Evolutionary conservation across 23 tunicate species (phyloP), one percentile per base, ranked within the genome.

Genomic region (Trididemnum clinides): DNA sequence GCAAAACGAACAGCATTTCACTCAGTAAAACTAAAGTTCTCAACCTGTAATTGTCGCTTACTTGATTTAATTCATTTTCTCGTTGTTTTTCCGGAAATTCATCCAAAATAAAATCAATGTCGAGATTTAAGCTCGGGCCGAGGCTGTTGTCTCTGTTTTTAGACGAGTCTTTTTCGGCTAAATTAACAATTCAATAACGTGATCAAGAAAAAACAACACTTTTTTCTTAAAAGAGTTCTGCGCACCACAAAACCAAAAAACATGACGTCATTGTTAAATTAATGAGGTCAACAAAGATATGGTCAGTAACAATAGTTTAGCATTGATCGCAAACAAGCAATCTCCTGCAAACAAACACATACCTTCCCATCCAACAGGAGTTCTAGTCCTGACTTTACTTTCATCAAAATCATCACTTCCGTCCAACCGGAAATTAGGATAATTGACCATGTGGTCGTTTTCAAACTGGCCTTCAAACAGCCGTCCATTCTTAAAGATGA

Each of bases 381-480:
- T 82, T 31, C 85, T 33, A 27, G 85, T 82, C 20, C 85, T 69
- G 2, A 84, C 69, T 33, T 18, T 71, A 1, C 38, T 58, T 1
- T 34, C 34, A 39, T 94, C 98, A 33, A 89, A 84, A 28, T 93
- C 34, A n/a, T 81, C 85, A 28, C 44, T 80, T 22, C 95, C 98
- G 82, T 92, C 92, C 5, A 82, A 12, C 37, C 38, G 59, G 31
- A 85, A 81, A 50, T 58, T 70, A 21, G 98, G 98, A 64, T 94
- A 79, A 50, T 94, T 93, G 37, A 89, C 93, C 98, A 94, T 94
- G 87, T 94, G 98, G 64, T 94, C 98, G 81, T 94, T 94, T 44
- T 94, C 98, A 82, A 94, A 94, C 78, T 85, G 98, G 19, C 98
- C 98, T 51, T 94, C 98, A 86, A 94, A 94, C n/a, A 94, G 85